Evolutionary conservation across 2,113 vertebrate species (phyloP).

Genomic region (Manacus vitellinus): DNA sequence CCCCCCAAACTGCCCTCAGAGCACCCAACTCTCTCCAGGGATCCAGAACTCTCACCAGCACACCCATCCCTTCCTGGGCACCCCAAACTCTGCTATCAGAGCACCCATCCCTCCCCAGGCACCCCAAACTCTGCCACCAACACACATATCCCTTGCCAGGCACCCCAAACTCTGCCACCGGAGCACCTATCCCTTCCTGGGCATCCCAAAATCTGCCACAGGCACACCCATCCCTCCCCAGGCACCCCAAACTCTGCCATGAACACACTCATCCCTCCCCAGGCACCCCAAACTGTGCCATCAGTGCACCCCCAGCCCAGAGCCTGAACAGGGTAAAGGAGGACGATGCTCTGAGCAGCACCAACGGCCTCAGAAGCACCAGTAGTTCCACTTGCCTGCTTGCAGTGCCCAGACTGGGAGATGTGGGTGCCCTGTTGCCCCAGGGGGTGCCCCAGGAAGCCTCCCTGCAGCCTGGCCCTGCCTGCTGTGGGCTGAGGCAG

Average conservation of each 20-base stretch:
- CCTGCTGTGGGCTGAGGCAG: neutral
- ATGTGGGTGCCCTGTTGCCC: neutral
- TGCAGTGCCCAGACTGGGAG: accelerated
- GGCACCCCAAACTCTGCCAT: too few species aligned
- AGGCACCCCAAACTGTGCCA: neutral
- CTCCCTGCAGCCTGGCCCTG: neutral
- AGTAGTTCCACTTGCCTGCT: neutral
- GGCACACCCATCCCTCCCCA: too few species aligned
- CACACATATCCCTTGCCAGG: too few species aligned
- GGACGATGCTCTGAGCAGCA: neutral
- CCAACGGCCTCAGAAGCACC: neutral
- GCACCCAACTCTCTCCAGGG: too few species aligned
- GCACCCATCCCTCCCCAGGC: too few species aligned
- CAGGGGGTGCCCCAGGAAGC: neutral
- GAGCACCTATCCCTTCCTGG: neutral
- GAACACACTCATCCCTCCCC: too few species aligned
- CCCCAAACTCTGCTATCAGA: too few species aligned
- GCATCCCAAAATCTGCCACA: too few species aligned
- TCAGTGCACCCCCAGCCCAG: neutral
- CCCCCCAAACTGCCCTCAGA: neutral
- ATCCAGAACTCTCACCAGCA: too few species aligned
- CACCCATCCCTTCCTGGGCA: too few species aligned
- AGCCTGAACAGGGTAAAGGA: neutral
- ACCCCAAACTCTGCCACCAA: too few species aligned
- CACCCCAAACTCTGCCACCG: neutral